Base-by-base conservation (phyloP, 2,797 vertebrate species). In the Tarsius wallacei region DNA sequence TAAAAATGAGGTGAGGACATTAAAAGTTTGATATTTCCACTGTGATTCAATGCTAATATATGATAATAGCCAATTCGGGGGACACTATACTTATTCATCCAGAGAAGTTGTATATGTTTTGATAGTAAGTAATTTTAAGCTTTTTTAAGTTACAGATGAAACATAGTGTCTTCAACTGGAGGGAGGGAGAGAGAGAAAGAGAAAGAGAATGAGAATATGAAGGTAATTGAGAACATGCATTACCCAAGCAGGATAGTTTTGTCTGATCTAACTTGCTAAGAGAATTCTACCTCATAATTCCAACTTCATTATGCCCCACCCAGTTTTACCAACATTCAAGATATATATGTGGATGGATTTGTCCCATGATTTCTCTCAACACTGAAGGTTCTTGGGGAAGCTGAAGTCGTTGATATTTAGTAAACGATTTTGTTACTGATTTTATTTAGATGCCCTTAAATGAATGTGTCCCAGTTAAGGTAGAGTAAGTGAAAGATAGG, bases 21-120 rank as follows among this genome's bases (percentile, higher is more conserved):
- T 81, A 24, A 13, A 81, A 66, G 7, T 66, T 42, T 59, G 6
- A 66, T 63, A 74, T 90, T 66, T 33, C n/a, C n/a, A 47, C 24
- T 33, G 26, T 73, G 19, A 91, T 82, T 31, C 11, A 68, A 53
- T 80, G 13, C 13, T 94, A 89, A 68, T 82, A 95, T 82, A 91
- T 59, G n/a, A 51, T 33, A 86, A 57, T 73, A 59, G 31, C 73
- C 15, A 82, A 28, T 78, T 91, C 63, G 3, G n/a, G 2, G 26
- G 7, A 8, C 13, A 71, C 19, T 49, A 42, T 86, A 86, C 31
- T 81, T 3, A 2, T 77, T 14, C 14, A 4, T 82, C 21, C 53
- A 55, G 53, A 82, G 33, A 90, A 55, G 0, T 28, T 64, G 0
- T 85, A 3, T 84, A 47, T 71, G 6, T 84, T 90, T 28, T 81